Conservation (phyloP, 2,797 vertebrate species). For the Oreortyx pictus region DNA sequence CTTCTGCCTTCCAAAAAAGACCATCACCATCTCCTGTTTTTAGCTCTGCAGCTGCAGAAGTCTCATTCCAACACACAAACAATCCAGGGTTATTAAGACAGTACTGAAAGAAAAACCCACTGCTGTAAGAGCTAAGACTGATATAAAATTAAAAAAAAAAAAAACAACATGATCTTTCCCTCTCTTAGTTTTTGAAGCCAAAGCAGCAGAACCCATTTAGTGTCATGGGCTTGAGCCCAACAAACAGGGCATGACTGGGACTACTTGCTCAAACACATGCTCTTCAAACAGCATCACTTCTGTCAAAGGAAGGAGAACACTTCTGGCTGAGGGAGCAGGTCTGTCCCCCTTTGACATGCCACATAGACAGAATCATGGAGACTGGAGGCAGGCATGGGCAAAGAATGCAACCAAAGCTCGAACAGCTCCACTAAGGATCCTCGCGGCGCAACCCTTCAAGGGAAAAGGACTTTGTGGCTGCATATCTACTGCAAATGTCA, state of each 20-base stretch:
- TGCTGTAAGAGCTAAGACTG: not conserved
- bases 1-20: not conserved
- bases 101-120: not conserved
- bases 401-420: not conserved
- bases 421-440: not conserved
- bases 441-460: not conserved
- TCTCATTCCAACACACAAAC: not conserved
- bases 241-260: fast-evolving
- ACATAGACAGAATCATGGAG: too few relatives aligned
- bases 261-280: not conserved
- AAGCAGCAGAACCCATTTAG: not conserved
- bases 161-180: not conserved
- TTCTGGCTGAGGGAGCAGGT: not conserved
- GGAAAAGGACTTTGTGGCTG: not conserved
- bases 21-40: not conserved
- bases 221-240: not conserved
- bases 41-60: slow-evolving; percentile 9
- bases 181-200: not conserved
- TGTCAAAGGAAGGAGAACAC: not conserved
- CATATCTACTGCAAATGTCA: not conserved
- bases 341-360: not conserved
- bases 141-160: not conserved
- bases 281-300: not conserved
- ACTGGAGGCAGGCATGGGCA: too few relatives aligned
- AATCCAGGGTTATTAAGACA: not conserved